Evolutionary conservation across 2,113 vertebrate genomes (phyloP).

Genomic region (Gyps fulvus): DNA sequence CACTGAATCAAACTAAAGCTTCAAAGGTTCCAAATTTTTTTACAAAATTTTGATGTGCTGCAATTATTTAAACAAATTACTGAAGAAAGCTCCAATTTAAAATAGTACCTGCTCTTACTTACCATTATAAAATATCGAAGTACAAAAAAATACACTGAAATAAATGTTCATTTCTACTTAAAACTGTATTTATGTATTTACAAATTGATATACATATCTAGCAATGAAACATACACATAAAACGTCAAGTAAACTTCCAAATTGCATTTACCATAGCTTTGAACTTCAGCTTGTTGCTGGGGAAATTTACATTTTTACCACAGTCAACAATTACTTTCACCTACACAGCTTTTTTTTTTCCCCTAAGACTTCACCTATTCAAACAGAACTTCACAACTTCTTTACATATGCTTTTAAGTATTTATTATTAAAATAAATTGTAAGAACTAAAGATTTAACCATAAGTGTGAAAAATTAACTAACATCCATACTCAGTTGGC

Average conservation of each 20-base stretch:
- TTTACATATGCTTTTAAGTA: neutral
- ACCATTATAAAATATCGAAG: neutral
- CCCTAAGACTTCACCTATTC: neutral
- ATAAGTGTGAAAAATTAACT: neutral
- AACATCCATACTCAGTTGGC: neutral
- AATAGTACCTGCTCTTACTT: neutral
- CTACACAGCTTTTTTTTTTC: neutral
- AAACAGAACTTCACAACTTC: neutral
- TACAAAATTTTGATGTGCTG: neutral
- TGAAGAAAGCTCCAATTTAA: neutral
- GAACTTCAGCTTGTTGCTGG: neutral
- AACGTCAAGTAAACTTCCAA: neutral
- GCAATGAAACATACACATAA: neutral
- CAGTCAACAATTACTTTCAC: neutral
- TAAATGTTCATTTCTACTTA: neutral
- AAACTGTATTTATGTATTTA: neutral
- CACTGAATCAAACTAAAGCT: neutral
- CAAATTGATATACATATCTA: neutral
- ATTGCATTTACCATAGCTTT: neutral
- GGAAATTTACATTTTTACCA: neutral
- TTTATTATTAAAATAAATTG: neutral
- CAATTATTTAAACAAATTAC: neutral
- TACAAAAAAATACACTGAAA: neutral
- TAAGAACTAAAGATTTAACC: neutral
- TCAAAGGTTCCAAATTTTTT: neutral